Conservation (phyloP, 1,140 invertebrate genomes). For the Bombus difficillimus region DNA sequence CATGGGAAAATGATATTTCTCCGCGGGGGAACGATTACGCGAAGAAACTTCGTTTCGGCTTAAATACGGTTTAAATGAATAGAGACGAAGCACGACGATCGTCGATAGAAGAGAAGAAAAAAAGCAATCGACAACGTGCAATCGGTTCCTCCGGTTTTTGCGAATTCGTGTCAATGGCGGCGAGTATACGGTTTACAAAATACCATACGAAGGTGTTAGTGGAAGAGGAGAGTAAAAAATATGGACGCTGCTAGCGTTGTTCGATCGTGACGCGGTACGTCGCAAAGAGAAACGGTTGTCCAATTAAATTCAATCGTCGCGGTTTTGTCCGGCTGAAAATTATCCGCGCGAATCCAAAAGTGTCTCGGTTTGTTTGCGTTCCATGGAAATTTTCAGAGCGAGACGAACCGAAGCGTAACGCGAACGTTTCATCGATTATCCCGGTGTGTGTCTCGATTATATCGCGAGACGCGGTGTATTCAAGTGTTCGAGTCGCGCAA, state of each 20-base stretch:
- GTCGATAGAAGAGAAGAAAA: too few relatives aligned
- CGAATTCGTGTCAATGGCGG: not conserved
- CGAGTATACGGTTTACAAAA: not conserved
- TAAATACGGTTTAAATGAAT: not conserved
- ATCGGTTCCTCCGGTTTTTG: slow-evolving; percentile 18
- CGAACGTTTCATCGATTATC: slow-evolving; percentile 52
- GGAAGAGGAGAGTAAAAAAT: not conserved
- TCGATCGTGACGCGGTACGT: not conserved
- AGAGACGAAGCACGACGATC: too few relatives aligned
- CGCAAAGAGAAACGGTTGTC: not conserved
- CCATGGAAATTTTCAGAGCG: slow-evolving; percentile 14
- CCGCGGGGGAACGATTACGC: too few relatives aligned
- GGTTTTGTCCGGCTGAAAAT: not conserved
- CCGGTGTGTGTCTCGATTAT: slow-evolving; percentile 24
- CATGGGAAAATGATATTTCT: not conserved
- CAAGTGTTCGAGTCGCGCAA: slow-evolving; percentile 39
- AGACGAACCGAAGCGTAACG: slow-evolving; percentile 2
- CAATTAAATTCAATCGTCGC: slow-evolving; percentile 34
- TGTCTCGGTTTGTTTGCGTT: slow-evolving; percentile 13
- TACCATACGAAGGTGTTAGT: not conserved
- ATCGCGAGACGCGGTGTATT: slow-evolving; percentile 24
- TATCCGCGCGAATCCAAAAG: not conserved
- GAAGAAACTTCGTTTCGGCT: too few relatives aligned
- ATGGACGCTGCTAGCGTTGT: not conserved
- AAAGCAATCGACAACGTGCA: not conserved